These are phyloP conservation scores for Mythimna ferrago DNA, from an alignment of 2,888 invertebrate species.

Conservation along the genomic window DNA sequence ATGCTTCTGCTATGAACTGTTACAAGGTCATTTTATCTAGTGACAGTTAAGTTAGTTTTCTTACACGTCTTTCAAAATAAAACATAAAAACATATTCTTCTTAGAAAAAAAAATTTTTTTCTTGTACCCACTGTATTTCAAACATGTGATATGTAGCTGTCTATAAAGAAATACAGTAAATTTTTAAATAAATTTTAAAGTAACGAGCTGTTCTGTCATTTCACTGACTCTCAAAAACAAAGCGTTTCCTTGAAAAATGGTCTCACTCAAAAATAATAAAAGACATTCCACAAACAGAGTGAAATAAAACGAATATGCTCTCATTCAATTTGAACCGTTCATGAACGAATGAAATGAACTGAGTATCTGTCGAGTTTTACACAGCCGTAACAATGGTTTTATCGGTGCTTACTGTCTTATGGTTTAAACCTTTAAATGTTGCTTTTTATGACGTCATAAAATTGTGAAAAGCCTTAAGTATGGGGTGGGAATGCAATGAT, in stretches of 20 bases:
- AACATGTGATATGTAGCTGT: too few species aligned
- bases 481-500: constrained; percentile 24
- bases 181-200: too few species aligned
- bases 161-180: background rate
- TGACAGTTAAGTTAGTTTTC: too few species aligned
- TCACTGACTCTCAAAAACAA: background rate
- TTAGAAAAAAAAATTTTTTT: background rate
- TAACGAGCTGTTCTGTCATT: background rate
- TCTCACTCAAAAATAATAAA: constrained; percentile 52
- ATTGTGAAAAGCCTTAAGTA: constrained; percentile 47
- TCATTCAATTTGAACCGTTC: constrained; percentile 66
- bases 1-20: too few species aligned
- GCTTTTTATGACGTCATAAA: constrained; percentile 59
- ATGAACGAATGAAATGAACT: constrained; percentile 65
- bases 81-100: too few species aligned
- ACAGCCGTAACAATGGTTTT: constrained; percentile 64
- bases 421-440: constrained; percentile 63
- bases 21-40: too few species aligned
- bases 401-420: constrained; percentile 61
- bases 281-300: constrained; percentile 40
- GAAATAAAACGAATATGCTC: constrained; percentile 61
- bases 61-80: too few species aligned
- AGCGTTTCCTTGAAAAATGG: constrained; percentile 17
- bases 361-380: constrained; percentile 66
- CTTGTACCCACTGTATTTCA: background rate